Evolutionary conservation across 2,797 vertebrate species (phyloP).

Genomic region (Ceryle rudis): DNA sequence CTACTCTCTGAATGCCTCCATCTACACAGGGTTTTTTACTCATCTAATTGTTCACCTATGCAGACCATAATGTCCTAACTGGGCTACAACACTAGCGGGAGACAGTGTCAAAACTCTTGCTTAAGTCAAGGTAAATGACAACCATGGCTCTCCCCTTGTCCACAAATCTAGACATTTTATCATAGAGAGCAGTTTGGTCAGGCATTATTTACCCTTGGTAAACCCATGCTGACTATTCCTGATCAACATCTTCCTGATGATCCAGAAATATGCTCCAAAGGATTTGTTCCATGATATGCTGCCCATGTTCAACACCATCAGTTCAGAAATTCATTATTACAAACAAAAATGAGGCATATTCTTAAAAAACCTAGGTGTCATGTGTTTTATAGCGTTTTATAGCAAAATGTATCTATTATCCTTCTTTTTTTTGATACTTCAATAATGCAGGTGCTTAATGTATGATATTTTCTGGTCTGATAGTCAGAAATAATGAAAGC

Average conservation of each 20-base stretch:
- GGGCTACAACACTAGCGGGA: not conserved
- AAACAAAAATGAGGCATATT: not conserved
- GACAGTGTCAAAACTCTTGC: not conserved
- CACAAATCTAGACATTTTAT: not conserved
- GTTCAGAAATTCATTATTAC: not conserved
- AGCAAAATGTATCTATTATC: not conserved
- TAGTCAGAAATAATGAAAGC: not conserved
- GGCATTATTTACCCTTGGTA: not conserved
- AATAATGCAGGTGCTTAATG: not conserved
- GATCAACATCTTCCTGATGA: not conserved
- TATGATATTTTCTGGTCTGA: not conserved
- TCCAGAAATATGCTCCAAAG: not conserved
- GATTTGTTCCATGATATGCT: not conserved
- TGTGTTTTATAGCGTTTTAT: not conserved
- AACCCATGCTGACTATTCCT: not conserved
- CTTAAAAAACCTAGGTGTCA: not conserved
- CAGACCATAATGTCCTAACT: not conserved
- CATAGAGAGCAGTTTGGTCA: not conserved
- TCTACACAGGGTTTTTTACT: not conserved
- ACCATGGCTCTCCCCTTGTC: not conserved
- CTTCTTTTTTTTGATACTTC: not conserved
- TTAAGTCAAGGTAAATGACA: not conserved
- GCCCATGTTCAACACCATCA: not conserved
- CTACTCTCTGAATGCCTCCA: not conserved
- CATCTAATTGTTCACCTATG: not conserved